phyloP scores from a whole-genome alignment of 92 coral and sea anemone species.

The Actinostola sp. region DNA sequence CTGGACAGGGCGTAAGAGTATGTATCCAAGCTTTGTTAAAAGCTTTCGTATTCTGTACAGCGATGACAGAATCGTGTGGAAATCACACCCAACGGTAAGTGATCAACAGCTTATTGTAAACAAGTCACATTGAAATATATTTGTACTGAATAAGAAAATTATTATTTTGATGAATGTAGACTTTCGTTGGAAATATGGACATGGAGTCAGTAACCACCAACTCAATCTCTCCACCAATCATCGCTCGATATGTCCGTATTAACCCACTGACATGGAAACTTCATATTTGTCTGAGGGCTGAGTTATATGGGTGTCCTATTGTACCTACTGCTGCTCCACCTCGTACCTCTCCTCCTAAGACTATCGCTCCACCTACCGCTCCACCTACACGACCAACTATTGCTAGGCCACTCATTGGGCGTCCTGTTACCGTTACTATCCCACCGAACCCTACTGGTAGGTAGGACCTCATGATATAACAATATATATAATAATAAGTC shows the following conservation, averaged over 20 bases:
- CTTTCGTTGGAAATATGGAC: constrained; percentile 51
- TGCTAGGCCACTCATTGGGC: not conserved
- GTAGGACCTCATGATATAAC: not conserved
- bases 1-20: constrained; percentile 48
- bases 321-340: not conserved
- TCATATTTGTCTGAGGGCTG: constrained; percentile 53
- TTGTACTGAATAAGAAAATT: too few species aligned
- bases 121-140: too few species aligned
- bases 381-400: constrained; percentile 23
- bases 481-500: too few species aligned
- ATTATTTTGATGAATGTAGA: constrained; percentile 21
- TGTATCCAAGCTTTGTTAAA: constrained; percentile 47
- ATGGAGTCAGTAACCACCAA: constrained; percentile 54
- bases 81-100: constrained; percentile 27
- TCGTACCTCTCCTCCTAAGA: not conserved
- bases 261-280: constrained; percentile 51
- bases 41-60: constrained; percentile 38
- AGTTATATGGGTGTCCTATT: constrained; percentile 65
- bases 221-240: constrained; percentile 31
- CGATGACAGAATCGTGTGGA: constrained; percentile 55
- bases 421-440: not conserved
- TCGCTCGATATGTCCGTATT: constrained; percentile 59
- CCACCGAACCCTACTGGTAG: constrained; percentile 23
- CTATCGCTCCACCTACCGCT: constrained; percentile 15
- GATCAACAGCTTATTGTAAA: not conserved